A percentile compares a stretch with the other conserved stretches of the same genome.
Evolutionary conservation across 2,113 vertebrate species (phyloP).

Genomic region (Aptenodytes patagonicus): DNA sequence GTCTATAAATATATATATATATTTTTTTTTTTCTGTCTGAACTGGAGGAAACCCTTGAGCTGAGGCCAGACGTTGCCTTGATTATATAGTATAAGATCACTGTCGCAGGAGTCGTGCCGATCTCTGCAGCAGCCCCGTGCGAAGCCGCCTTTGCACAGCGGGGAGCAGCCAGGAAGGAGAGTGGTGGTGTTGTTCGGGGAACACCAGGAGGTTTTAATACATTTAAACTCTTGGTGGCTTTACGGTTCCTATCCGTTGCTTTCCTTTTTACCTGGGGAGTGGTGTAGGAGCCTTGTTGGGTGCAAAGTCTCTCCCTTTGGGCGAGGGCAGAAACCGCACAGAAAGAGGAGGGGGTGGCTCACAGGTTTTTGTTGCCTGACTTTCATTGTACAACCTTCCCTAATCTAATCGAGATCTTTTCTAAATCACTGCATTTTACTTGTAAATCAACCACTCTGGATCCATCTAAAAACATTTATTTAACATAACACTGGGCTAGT

Average conservation of each 20-base stretch:
- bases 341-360: not conserved
- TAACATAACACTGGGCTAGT: not conserved
- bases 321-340: fast-evolving
- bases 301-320: not conserved
- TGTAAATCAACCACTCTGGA: too few relatives aligned
- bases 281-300: not conserved
- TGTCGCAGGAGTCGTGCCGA: fast-evolving
- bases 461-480: not conserved
- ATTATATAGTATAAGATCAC: fast-evolving
- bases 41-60: not conserved
- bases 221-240: not conserved
- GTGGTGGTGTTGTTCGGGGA: fast-evolving
- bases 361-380: not conserved
- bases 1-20: too few relatives aligned
- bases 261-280: not conserved
- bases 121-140: fast-evolving
- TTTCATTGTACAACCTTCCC: fast-evolving
- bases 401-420: not conserved
- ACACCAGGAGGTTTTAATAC: not conserved
- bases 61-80: not conserved
- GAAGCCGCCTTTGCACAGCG: not conserved
- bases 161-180: not conserved
- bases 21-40: not conserved
- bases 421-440: not conserved
- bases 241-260: not conserved